Conservation (phyloP, 2,888 invertebrate genomes). For the Nephrotoma flavescens region DNA sequence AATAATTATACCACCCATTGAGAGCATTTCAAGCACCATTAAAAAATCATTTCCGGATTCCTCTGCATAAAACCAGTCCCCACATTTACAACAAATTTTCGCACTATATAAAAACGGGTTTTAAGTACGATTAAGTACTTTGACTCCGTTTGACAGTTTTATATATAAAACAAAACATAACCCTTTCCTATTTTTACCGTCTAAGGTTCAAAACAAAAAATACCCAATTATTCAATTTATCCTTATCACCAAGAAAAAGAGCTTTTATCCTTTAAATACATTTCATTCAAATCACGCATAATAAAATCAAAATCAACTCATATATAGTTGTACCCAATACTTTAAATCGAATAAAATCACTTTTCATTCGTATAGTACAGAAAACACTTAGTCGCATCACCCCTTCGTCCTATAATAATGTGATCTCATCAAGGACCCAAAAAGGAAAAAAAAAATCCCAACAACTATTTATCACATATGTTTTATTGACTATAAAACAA, state of each 20-base stretch:
- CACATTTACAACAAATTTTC: not conserved
- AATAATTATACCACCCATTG: too few species aligned
- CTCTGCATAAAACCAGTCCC: not conserved
- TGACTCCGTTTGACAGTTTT: not conserved
- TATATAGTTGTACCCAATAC: not conserved
- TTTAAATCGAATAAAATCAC: not conserved
- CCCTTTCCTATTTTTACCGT: not conserved
- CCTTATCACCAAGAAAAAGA: not conserved
- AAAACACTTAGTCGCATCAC: not conserved
- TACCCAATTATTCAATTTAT: not conserved
- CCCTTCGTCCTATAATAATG: not conserved
- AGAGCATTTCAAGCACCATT: not conserved
- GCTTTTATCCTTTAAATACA: not conserved
- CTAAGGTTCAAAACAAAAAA: not conserved
- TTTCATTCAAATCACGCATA: not conserved
- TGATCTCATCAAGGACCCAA: not conserved
- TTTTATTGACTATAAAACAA: conserved; percentile 2
- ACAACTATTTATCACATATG: conserved; percentile 2
- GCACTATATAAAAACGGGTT: not conserved
- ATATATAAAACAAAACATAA: not conserved
- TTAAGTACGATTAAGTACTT: not conserved
- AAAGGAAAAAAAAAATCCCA: not conserved
- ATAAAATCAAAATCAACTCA: not conserved
- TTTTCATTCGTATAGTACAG: not conserved
- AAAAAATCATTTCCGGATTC: not conserved